These are phyloP conservation scores for Notolepis coatsorum DNA, from an alignment of 2,797 vertebrate species.

Conservation along the genomic window DNA sequence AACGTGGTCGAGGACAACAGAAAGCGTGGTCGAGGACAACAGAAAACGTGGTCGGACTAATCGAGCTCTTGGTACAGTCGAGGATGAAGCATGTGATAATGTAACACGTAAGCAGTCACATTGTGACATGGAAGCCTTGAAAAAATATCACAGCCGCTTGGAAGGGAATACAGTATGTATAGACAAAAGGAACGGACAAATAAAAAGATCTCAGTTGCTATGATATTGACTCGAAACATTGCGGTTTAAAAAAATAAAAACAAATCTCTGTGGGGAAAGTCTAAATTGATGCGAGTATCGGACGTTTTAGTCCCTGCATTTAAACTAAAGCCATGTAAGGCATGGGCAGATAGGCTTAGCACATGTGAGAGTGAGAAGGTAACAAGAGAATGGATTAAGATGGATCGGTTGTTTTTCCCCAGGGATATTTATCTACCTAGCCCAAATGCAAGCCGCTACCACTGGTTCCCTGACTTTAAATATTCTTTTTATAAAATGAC, in stretches of 20 bases:
- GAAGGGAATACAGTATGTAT: slow-evolving; percentile 21
- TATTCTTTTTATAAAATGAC: too few species aligned
- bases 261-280: slow-evolving; percentile 70
- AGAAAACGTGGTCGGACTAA: slow-evolving; percentile 19
- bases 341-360: slow-evolving; percentile 70
- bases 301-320: slow-evolving; percentile 72
- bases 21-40: too few species aligned
- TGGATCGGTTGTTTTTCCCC: slow-evolving; percentile 57
- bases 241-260: slow-evolving; percentile 69
- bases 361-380: slow-evolving; percentile 29
- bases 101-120: slow-evolving; percentile 36
- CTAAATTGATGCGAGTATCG: slow-evolving; percentile 62
- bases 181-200: slow-evolving; percentile 39
- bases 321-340: slow-evolving; percentile 75
- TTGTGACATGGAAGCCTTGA: slow-evolving; percentile 41
- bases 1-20: slow-evolving; percentile 31
- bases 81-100: slow-evolving; percentile 15
- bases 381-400: slow-evolving; percentile 57
- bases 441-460: slow-evolving; percentile 33
- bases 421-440: slow-evolving; percentile 39
- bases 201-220: slow-evolving; percentile 52
- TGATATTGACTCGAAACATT: slow-evolving; percentile 57
- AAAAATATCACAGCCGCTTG: slow-evolving; percentile 61
- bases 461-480: slow-evolving; percentile 41
- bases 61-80: slow-evolving; percentile 27